phyloP scores from a whole-genome alignment of 2,113 vertebrate species.

The Oncorhynchus tshawytscha region DNA sequence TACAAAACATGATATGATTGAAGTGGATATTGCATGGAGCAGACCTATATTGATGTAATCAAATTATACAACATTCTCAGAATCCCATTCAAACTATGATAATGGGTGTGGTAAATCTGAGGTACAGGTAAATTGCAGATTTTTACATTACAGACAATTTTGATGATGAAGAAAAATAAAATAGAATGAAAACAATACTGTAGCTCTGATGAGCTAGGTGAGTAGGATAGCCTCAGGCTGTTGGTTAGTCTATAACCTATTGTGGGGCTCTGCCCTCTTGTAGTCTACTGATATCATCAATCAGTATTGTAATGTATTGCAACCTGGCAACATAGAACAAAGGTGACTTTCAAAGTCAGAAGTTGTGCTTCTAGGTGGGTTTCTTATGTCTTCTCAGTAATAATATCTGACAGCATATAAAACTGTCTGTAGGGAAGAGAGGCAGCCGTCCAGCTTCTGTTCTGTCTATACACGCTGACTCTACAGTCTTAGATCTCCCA shows the following conservation, averaged over 20 bases:
- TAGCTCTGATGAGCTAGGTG: constrained; percentile 9
- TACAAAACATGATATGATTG: no score
- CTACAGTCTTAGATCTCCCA: no score
- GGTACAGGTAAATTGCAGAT: constrained; percentile 70
- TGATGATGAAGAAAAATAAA: constrained; percentile 34
- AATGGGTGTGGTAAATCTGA: constrained; percentile 69
- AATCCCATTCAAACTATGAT: background rate
- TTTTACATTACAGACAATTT: constrained; percentile 59
- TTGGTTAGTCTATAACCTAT: constrained; percentile 83
- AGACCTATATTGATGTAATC: background rate
- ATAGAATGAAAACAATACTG: constrained; percentile 48
- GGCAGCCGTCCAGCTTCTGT: background rate
- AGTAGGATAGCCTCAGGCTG: constrained; percentile 78
- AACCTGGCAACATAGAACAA: constrained; percentile 14
- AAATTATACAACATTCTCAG: background rate
- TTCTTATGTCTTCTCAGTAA: background rate
- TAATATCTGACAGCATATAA: background rate
- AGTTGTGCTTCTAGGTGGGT: constrained; percentile 77
- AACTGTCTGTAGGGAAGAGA: background rate
- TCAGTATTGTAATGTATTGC: background rate
- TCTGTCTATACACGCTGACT: background rate
- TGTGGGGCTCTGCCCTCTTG: constrained; percentile 80
- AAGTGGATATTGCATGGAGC: background rate
- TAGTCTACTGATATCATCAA: constrained; percentile 7
- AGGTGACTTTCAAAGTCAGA: constrained; percentile 45